These are phyloP conservation scores for Polypterus bichir DNA, from an alignment of 2,113 vertebrate genomes.

Conservation along the genomic window DNA sequence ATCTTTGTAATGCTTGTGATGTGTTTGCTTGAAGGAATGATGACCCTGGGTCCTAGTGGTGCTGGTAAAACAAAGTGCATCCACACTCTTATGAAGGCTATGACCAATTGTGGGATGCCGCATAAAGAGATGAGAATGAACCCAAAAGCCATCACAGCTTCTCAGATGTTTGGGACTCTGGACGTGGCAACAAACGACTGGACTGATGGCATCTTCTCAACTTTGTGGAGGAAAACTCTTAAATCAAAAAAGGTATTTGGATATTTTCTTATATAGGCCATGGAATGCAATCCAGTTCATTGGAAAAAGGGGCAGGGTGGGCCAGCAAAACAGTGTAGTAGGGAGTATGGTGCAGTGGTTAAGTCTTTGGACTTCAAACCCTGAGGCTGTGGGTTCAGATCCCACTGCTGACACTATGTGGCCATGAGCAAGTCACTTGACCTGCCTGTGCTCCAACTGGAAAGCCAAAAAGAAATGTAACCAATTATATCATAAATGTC, in stretches of 20 bases:
- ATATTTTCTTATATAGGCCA: no score
- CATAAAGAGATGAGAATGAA: slow-evolving; percentile 61
- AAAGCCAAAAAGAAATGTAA: no score
- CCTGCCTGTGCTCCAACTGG: no score
- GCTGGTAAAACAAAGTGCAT: slow-evolving; percentile 54
- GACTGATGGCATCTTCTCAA: slow-evolving; percentile 66
- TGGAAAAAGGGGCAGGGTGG: no score
- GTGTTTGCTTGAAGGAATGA: slow-evolving; percentile 23
- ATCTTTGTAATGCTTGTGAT: neutral
- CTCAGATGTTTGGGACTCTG: slow-evolving; percentile 59
- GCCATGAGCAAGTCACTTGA: no score
- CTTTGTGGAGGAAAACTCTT: slow-evolving; percentile 58
- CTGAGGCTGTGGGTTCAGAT: no score
- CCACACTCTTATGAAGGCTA: slow-evolving; percentile 45
- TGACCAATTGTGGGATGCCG: slow-evolving; percentile 48
- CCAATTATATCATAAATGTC: no score
- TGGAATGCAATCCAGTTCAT: no score
- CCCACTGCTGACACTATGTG: no score
- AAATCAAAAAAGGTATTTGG: slow-evolving; percentile 44
- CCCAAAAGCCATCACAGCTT: slow-evolving; percentile 58
- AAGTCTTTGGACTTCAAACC: no score
- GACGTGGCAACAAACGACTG: slow-evolving; percentile 64
- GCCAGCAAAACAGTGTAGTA: no score
- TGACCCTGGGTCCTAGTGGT: slow-evolving; percentile 60
- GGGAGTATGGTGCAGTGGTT: no score